These are phyloP conservation scores for Scaptomyza pallida DNA, from an alignment of 1,140 invertebrate species.

Conservation along the genomic window DNA sequence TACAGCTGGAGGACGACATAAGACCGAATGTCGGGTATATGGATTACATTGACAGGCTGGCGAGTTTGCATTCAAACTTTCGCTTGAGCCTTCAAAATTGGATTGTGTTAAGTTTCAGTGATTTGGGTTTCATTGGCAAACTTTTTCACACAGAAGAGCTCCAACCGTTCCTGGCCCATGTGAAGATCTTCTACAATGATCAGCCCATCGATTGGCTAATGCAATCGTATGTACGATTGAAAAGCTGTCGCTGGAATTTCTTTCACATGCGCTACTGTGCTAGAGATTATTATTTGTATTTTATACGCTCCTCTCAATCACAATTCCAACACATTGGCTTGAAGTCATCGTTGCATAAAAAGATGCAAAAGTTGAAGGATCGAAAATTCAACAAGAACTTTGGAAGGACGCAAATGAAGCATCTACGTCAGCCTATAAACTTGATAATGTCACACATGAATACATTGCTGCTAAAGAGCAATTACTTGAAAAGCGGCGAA, in stretches of 20 bases:
- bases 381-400: neutral
- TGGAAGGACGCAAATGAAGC: slow-evolving; percentile 17
- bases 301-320: slow-evolving; percentile 18
- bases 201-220: slow-evolving; percentile 56
- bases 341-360: slow-evolving; percentile 12
- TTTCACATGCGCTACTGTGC: slow-evolving; percentile 13
- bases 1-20: slow-evolving; percentile 54
- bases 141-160: slow-evolving; percentile 32
- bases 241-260: slow-evolving; percentile 45
- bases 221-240: slow-evolving; percentile 41
- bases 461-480: neutral
- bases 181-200: slow-evolving; percentile 42
- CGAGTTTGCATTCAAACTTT: slow-evolving; percentile 25
- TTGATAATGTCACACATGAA: slow-evolving; percentile 24
- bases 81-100: slow-evolving; percentile 30
- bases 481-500: slow-evolving; percentile 16
- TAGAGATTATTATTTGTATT: neutral
- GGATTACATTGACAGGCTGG: slow-evolving; percentile 31
- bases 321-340: slow-evolving; percentile 53
- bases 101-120: slow-evolving; percentile 53
- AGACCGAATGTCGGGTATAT: slow-evolving; percentile 16
- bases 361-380: slow-evolving; percentile 3
- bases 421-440: slow-evolving; percentile 45
- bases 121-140: slow-evolving; percentile 54
- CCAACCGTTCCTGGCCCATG: slow-evolving; percentile 9